Evolutionary conservation across 2,888 invertebrate genomes (phyloP).

Genomic region (Caenorhabditis parvicauda): DNA sequence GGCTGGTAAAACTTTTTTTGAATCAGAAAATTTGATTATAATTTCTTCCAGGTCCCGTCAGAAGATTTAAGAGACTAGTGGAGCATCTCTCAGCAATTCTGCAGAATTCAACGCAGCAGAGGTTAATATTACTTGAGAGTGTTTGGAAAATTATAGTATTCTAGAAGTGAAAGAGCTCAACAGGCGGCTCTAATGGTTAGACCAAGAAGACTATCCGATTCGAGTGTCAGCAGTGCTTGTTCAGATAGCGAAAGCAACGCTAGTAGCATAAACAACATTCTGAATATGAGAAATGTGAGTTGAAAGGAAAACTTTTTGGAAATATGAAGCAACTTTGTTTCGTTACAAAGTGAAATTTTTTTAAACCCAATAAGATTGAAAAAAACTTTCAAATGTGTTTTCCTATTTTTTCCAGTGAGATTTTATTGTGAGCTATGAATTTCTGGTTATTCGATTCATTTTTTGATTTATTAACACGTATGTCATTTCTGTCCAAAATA

Average conservation of each 20-base stretch:
- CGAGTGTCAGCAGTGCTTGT: conserved; percentile 52
- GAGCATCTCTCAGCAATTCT: conserved; percentile 61
- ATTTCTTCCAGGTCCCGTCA: conserved; percentile 38
- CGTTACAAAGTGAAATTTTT: too few species aligned
- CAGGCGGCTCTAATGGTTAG: conserved; percentile 53
- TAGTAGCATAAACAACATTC: conserved; percentile 26
- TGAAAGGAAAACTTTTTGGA: too few species aligned
- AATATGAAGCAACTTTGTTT: too few species aligned
- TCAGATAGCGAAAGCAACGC: conserved; percentile 46
- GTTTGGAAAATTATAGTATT: not conserved
- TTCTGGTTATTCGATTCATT: not conserved
- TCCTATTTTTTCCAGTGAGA: not conserved
- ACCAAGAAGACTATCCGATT: conserved; percentile 59
- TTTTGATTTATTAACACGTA: not conserved
- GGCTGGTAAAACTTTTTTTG: conserved; percentile 38
- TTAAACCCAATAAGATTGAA: too few species aligned
- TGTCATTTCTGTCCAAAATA: not conserved
- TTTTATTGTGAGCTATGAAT: conserved; percentile 12
- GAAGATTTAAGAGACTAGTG: conserved; percentile 60
- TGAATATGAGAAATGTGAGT: conserved; percentile 7
- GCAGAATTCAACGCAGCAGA: conserved; percentile 47
- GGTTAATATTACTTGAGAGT: conserved; percentile 6
- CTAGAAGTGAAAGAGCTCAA: conserved; percentile 18
- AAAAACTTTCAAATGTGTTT: not conserved
- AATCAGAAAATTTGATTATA: not conserved